Evolutionary conservation across 2,113 vertebrate species (phyloP), one percentile per base, ranked within the genome.

Genomic region (Crotophaga sulcirostris): DNA sequence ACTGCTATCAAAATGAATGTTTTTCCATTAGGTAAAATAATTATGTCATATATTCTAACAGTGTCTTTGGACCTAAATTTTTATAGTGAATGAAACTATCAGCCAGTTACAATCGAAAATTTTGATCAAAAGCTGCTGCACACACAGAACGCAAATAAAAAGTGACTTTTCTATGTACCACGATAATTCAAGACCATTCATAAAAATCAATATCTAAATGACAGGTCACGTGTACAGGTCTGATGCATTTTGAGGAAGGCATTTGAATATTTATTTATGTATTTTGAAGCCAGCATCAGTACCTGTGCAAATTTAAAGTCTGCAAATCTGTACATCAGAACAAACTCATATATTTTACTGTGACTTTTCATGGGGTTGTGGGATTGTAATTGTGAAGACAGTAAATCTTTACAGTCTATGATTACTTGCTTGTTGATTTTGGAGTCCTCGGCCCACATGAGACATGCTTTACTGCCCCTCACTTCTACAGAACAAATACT

Each of bases 21-120:
- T 91, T 94, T 94, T 80, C 64, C 45, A 94, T 87, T 89, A 95
- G 68, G 64, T 73, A 87, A 96, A 97, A 94, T 94, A 94, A 94
- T 94, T 55, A 69, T 78, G 67, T 85, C 52, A 88, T 95, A 66
- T 94, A 94, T 94, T 93, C 69, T 87, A 59, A 36, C 44, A 68
- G 31, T 26, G 12, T 76, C 75, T 96, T 81, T 31, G 29, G 51
- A 52, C 8, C 90, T 75, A 33, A 64, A 83, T 74, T 86, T 97
- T 33, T 55, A 63, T 54, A 29, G 29, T 29, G 62, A 60, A 87
- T 44, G 81, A 87, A 96, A 47, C 47, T 66, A 51, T 93, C 86
- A 91, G 24, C 87, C 59, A 91, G n/a, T 68, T 56, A 56, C 40
- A 83, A 45, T 80, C 2, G 2, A 78, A 90, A 90, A 62, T 29